phyloP scores from a whole-genome alignment of 1,140 invertebrate genomes.

The Phthorimaea operculella region DNA sequence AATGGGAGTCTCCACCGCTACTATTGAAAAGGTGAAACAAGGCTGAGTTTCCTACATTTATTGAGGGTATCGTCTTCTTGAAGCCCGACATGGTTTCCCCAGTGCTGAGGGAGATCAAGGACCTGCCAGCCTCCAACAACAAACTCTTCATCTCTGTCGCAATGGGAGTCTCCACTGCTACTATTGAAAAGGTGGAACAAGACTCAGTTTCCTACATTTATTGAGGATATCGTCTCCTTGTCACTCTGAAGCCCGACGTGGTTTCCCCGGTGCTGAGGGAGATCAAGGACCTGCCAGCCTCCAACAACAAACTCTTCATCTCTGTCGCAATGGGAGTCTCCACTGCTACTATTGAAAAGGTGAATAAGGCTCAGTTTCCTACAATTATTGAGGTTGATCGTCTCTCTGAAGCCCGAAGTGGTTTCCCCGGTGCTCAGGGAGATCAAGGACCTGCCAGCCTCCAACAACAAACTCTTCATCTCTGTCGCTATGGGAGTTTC shows the following conservation, averaged over 20 bases:
- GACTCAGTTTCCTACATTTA: too few species aligned
- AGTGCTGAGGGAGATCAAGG: slow-evolving; percentile 80
- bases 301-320: slow-evolving; percentile 81
- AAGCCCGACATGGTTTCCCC: slow-evolving; percentile 88
- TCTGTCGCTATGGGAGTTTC: slow-evolving; percentile 95
- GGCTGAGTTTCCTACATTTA: too few species aligned
- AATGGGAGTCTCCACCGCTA: too few species aligned
- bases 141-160: slow-evolving; percentile 92
- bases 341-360: slow-evolving; percentile 82
- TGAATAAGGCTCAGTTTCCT: too few species aligned
- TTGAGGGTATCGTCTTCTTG: too few species aligned
- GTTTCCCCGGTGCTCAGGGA: slow-evolving; percentile 81
- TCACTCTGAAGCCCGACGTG: slow-evolving; percentile 88
- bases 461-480: slow-evolving; percentile 81
- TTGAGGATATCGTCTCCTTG: too few species aligned
- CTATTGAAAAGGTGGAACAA: slow-evolving; percentile 84
- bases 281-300: slow-evolving; percentile 70
- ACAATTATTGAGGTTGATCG: too few species aligned
- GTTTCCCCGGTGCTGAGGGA: slow-evolving; percentile 82
- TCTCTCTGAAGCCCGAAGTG: slow-evolving; percentile 80
- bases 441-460: slow-evolving; percentile 70
- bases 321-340: slow-evolving; percentile 95
- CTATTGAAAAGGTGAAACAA: too few species aligned
- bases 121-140: slow-evolving; percentile 68
- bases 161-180: slow-evolving; percentile 85